Conservation (phyloP, 2,797 vertebrate species). For the Mycteria americana region DNA sequence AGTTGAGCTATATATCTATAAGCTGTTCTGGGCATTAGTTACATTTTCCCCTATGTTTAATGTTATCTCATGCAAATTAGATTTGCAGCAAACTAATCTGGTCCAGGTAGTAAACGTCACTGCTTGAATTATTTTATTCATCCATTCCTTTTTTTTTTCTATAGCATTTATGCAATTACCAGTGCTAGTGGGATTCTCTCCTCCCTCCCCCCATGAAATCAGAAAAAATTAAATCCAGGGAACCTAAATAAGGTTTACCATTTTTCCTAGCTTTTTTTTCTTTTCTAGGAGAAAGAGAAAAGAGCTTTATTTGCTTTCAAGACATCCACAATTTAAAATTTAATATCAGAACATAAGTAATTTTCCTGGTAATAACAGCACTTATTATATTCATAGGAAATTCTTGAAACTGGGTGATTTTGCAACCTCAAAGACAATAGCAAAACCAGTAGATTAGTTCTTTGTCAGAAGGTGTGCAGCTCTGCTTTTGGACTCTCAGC, state of each 20-base stretch:
- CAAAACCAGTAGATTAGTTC: neutral
- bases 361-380: neutral
- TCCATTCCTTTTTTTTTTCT: constrained; percentile 6
- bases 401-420: constrained; percentile 5
- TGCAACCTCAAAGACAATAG: neutral
- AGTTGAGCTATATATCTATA: neutral
- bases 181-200: constrained; percentile 31
- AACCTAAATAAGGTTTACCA: constrained; percentile 26
- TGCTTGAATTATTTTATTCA: constrained; percentile 62
- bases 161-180: constrained; percentile 59
- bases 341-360: neutral
- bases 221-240: constrained; percentile 65
- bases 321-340: neutral
- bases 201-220: constrained; percentile 59
- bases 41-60: constrained; percentile 31
- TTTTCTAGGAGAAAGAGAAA: neutral
- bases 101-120: constrained; percentile 57
- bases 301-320: constrained; percentile 19
- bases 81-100: constrained; percentile 54
- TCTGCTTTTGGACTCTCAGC: neutral
- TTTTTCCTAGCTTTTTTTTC: neutral
- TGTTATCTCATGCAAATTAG: constrained; percentile 50
- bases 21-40: constrained; percentile 1
- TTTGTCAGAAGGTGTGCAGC: neutral
- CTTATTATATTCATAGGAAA: neutral